Evolutionary conservation across 1,140 invertebrate species (phyloP).

Genomic region (Ostrea denselamellosa): DNA sequence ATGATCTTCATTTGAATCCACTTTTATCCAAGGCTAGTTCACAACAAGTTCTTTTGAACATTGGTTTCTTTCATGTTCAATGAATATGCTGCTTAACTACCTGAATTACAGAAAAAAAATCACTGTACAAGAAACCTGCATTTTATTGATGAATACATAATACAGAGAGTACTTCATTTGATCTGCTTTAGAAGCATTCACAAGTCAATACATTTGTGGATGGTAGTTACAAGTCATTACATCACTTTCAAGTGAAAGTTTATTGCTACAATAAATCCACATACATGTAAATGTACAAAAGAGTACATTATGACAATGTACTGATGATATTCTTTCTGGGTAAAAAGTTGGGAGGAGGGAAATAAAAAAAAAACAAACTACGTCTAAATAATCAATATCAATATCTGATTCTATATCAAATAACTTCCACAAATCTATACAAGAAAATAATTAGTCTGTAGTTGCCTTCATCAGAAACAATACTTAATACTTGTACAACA

Average conservation of each 20-base stretch:
- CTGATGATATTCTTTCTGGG: background rate
- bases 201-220: background rate
- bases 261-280: conserved; percentile 1
- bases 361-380: conserved; percentile 24
- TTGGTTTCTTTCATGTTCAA: too few relatives aligned
- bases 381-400: background rate
- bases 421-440: background rate
- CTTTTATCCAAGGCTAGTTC: too few relatives aligned
- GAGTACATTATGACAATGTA: background rate
- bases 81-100: too few relatives aligned
- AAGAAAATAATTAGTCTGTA: background rate
- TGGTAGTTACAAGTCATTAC: background rate
- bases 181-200: conserved; percentile 26
- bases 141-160: conserved; percentile 28
- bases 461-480: background rate
- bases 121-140: background rate
- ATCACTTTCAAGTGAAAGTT: conserved; percentile 17
- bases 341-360: background rate
- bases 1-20: too few relatives aligned
- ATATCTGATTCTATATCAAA: background rate
- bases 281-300: background rate
- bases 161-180: conserved; percentile 26
- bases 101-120: background rate
- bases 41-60: too few relatives aligned
- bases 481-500: conserved; percentile 22